A percentile compares a stretch with the other conserved stretches of the same genome.
Conservation (phyloP, 1,140 invertebrate genomes). For the Homarus americanus region DNA sequence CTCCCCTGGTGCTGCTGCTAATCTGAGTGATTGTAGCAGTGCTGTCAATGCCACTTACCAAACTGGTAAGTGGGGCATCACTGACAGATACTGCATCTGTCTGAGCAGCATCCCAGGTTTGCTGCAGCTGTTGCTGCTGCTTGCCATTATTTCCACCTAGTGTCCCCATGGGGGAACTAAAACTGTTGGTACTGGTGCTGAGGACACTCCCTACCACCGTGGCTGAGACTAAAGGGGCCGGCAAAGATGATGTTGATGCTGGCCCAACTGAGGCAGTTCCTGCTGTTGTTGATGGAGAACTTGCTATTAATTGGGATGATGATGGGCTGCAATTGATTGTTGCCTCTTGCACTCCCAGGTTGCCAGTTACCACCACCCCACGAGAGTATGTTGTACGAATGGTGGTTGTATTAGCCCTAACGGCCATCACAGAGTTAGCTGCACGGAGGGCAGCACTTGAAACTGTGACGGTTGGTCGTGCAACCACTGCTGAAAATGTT, state of each 20-base stretch:
- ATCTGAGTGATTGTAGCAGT: slow-evolving; percentile 46
- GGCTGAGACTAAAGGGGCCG: slow-evolving; percentile 75
- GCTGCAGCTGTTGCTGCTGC: slow-evolving; percentile 61
- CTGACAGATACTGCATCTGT: slow-evolving; percentile 22
- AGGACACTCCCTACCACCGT: slow-evolving; percentile 75
- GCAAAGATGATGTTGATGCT: slow-evolving; percentile 43
- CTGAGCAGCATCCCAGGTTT: slow-evolving; percentile 51
- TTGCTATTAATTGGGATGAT: slow-evolving; percentile 4
- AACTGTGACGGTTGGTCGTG: slow-evolving; percentile 28
- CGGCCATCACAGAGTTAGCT: slow-evolving; percentile 50
- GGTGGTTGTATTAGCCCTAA: slow-evolving; percentile 36
- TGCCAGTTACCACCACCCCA: slow-evolving; percentile 50
- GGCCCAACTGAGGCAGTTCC: slow-evolving; percentile 2
- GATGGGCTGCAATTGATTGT: slow-evolving; percentile 23
- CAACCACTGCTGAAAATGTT: slow-evolving; percentile 47
- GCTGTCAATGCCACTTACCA: slow-evolving; percentile 50
- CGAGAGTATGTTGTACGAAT: slow-evolving; percentile 50
- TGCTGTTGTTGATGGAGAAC: slow-evolving; percentile 23
- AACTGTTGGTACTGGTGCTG: slow-evolving; percentile 46
- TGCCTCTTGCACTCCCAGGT: slow-evolving; percentile 27
- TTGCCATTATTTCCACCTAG: slow-evolving; percentile 68
- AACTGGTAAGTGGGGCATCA: slow-evolving; percentile 16
- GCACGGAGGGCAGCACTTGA: slow-evolving; percentile 22
- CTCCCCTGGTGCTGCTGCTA: slow-evolving; percentile 51
- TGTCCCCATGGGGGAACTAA: slow-evolving; percentile 72